Percentiles rank a stretch among this genome's conserved stretches.
Conservation (phyloP, 2,888 invertebrate genomes). For the Caenorhabditis sp. region DNA sequence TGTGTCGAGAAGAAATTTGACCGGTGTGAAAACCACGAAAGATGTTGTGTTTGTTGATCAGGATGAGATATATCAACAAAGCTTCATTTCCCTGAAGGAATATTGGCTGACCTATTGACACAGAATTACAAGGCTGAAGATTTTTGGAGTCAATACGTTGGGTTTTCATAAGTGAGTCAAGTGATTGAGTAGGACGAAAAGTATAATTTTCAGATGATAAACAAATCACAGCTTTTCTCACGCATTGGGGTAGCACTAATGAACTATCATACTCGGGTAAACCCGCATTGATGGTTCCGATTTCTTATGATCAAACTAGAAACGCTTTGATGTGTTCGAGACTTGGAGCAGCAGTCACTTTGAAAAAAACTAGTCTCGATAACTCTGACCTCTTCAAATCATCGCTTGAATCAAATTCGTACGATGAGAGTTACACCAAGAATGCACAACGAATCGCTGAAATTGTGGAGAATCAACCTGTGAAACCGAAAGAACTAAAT, state of each 20-base stretch:
- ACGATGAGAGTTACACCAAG: slow-evolving; percentile 6
- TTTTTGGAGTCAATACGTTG: too few species aligned
- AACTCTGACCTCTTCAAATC: slow-evolving; percentile 10
- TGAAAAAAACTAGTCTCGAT: slow-evolving; percentile 23
- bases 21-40: background rate
- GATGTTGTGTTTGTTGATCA: background rate
- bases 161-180: too few species aligned
- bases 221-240: slow-evolving; percentile 24
- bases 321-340: slow-evolving; percentile 39
- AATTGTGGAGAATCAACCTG: slow-evolving; percentile 19
- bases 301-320: slow-evolving; percentile 38
- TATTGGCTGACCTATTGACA: too few species aligned
- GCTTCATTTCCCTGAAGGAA: background rate
- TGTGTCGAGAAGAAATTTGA: background rate
- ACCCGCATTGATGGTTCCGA: slow-evolving; percentile 37
- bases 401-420: slow-evolving; percentile 11
- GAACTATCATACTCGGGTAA: slow-evolving; percentile 32
- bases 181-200: too few species aligned
- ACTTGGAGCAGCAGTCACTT: slow-evolving; percentile 19
- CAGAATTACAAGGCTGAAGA: too few species aligned
- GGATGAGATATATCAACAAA: background rate
- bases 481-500: slow-evolving; percentile 18
- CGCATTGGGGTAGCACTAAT: slow-evolving; percentile 39
- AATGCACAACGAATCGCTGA: slow-evolving; percentile 18
- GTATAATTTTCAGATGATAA: slow-evolving; percentile 4